A percentile compares a stretch with the other conserved stretches of the same genome.
phyloP scores from a whole-genome alignment of 2,888 invertebrate species.

The Macaria liturata region DNA sequence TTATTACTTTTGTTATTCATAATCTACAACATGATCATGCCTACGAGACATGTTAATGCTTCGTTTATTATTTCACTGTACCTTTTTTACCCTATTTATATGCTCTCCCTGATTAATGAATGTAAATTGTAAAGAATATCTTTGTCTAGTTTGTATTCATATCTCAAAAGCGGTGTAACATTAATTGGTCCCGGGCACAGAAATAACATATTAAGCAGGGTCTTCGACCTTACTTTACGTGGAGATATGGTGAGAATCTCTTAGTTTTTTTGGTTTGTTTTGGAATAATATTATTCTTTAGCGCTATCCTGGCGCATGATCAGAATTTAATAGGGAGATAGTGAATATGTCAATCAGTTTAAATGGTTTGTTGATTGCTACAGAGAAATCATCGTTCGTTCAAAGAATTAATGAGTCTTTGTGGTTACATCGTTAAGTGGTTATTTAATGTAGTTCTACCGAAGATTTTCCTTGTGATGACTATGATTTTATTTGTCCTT shows the following conservation, averaged over 20 bases:
- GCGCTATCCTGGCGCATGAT: conserved; percentile 40
- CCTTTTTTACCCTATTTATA: conserved; percentile 24
- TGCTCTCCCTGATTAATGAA: conserved; percentile 42
- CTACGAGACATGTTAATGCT: conserved; percentile 14
- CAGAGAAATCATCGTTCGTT: conserved; percentile 14
- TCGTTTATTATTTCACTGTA: conserved; percentile 14
- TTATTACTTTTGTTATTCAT: conserved; percentile 9
- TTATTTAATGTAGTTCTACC: background rate
- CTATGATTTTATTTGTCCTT: no score
- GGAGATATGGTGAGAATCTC: conserved; percentile 57
- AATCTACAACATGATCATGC: conserved; percentile 14
- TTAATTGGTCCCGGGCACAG: conserved; percentile 67
- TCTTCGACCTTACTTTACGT: conserved; percentile 64
- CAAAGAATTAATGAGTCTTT: conserved; percentile 15
- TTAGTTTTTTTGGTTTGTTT: conserved; percentile 40
- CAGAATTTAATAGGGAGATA: conserved; percentile 39
- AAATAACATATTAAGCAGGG: conserved; percentile 66
- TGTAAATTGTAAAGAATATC: conserved; percentile 37
- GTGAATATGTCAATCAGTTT: conserved; percentile 17
- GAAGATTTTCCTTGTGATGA: conserved; percentile 6
- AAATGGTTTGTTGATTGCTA: conserved; percentile 9
- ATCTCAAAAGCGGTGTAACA: conserved; percentile 52
- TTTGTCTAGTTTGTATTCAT: conserved; percentile 59
- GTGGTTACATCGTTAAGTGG: conserved; percentile 4
- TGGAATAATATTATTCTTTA: conserved; percentile 42